Conservation (phyloP, 1,140 invertebrate species). For the Stegodyphus dumicola region DNA sequence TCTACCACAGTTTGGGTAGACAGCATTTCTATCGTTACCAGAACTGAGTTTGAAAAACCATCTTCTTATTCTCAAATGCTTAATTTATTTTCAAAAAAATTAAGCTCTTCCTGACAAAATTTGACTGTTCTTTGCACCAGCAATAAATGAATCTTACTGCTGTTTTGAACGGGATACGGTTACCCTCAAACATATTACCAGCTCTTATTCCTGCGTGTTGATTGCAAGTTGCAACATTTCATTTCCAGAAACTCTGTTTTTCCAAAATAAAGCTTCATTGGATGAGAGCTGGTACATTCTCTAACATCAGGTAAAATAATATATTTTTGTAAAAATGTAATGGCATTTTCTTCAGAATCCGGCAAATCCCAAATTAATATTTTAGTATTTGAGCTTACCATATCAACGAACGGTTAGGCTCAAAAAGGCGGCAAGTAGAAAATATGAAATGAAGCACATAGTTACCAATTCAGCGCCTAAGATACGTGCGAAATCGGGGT, state of each 20-base stretch:
- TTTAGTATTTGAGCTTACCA: neutral
- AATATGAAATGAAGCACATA: neutral
- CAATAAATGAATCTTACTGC: slow-evolving; percentile 20
- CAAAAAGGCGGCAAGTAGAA: neutral
- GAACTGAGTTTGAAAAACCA: too few relatives aligned
- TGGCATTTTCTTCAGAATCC: neutral
- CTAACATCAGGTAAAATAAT: neutral
- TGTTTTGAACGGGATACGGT: neutral
- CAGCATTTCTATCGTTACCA: too few relatives aligned
- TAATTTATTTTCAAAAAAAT: too few relatives aligned
- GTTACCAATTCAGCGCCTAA: neutral
- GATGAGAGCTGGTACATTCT: neutral
- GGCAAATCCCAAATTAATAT: neutral
- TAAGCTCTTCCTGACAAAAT: neutral
- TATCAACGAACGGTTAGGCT: neutral
- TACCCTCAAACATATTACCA: neutral
- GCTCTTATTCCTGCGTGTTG: neutral
- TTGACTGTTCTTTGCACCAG: slow-evolving; percentile 8
- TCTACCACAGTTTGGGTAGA: too few relatives aligned
- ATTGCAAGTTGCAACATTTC: neutral
- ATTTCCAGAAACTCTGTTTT: neutral
- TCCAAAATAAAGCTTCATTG: too few relatives aligned
- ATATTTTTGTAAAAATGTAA: neutral
- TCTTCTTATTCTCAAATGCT: too few relatives aligned
- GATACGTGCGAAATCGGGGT: neutral